Conservation (phyloP, 2,113 vertebrate species). For the Athene cunicularia region DNA sequence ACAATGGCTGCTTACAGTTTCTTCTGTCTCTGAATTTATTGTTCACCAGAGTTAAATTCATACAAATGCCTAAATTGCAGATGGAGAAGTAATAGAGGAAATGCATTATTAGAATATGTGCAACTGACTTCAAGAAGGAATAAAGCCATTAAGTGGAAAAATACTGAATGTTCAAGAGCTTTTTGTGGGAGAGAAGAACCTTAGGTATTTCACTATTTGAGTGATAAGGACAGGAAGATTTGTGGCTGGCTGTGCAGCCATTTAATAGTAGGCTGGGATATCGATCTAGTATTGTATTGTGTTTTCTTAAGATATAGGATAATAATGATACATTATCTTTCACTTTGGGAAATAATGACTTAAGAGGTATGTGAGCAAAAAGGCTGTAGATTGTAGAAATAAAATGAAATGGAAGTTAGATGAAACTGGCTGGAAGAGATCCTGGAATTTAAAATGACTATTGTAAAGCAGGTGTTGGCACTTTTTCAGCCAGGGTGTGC, state of each 20-base stretch:
- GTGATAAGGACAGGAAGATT: constrained; percentile 64
- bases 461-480: background rate
- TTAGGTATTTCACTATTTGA: constrained; percentile 62
- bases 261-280: constrained; percentile 68
- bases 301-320: constrained; percentile 51
- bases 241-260: constrained; percentile 43
- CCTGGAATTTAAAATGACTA: background rate
- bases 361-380: constrained; percentile 48
- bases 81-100: background rate
- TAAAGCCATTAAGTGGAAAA: background rate
- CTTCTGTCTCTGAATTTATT: constrained; percentile 18
- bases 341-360: constrained; percentile 67
- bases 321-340: constrained; percentile 68
- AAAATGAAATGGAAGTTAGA: constrained; percentile 45
- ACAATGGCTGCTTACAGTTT: background rate
- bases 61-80: background rate
- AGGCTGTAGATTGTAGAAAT: constrained; percentile 18
- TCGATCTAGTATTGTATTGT: constrained; percentile 60
- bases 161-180: background rate
- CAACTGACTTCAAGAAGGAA: background rate
- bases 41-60: constrained; percentile 6
- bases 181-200: constrained; percentile 22
- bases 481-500: background rate
- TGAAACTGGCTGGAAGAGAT: background rate
- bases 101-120: background rate